phyloP scores from a whole-genome alignment of 2,797 vertebrate species.

The Cetoscarus ocellatus region DNA sequence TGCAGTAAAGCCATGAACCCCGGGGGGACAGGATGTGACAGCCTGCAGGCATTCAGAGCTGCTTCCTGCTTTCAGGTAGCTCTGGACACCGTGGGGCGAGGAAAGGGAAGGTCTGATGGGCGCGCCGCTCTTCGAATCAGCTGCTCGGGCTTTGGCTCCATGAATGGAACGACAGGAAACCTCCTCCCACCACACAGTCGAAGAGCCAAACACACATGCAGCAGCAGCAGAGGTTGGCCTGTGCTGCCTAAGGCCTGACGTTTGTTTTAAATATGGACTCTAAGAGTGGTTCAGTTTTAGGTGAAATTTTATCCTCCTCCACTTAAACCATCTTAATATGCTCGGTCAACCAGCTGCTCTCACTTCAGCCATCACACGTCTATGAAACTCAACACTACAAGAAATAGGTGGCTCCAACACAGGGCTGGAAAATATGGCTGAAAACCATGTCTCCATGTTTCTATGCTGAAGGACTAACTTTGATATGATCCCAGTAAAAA shows the following conservation, averaged over 20 bases:
- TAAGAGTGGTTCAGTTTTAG: conserved; percentile 33
- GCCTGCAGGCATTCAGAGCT: conserved; percentile 37
- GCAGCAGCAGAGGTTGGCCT: conserved; percentile 15
- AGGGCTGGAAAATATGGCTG: neutral
- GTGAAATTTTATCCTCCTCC: conserved; percentile 21
- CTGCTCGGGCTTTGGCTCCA: conserved; percentile 54
- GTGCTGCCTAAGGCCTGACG: conserved; percentile 39
- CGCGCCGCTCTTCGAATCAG: conserved; percentile 38
- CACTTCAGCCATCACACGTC: conserved; percentile 9
- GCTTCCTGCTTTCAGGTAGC: conserved; percentile 58
- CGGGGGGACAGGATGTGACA: conserved; percentile 60
- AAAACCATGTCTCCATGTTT: too few species aligned
- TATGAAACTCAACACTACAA: conserved; percentile 51
- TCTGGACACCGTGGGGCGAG: neutral
- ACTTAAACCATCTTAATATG: conserved; percentile 48
- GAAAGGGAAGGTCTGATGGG: conserved; percentile 24
- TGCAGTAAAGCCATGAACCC: conserved; percentile 7
- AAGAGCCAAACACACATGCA: conserved; percentile 29
- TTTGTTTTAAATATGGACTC: conserved; percentile 66
- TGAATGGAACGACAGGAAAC: conserved; percentile 78
- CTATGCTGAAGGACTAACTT: too few species aligned
- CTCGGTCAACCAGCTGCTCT: conserved; percentile 53
- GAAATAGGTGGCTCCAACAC: conserved; percentile 3
- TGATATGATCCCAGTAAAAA: too few species aligned
- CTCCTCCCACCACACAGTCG: conserved; percentile 63